Evolutionary conservation across 1,140 invertebrate species (phyloP).

Genomic region (Latrodectus geometricus): DNA sequence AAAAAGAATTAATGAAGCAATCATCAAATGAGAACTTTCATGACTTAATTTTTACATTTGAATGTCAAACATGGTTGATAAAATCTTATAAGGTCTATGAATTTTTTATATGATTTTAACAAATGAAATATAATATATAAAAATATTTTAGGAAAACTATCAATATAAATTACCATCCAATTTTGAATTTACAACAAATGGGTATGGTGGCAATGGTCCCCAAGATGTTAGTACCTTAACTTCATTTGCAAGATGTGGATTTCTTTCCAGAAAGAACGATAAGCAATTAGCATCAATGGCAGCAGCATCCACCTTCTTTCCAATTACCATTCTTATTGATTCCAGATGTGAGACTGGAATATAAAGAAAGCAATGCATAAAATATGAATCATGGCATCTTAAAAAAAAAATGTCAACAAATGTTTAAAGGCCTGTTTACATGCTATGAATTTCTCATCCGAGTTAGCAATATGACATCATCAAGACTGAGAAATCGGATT

Average conservation of each 20-base stretch:
- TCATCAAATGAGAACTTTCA: not conserved
- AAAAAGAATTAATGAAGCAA: too few relatives aligned
- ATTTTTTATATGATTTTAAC: too few relatives aligned
- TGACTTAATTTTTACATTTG: not conserved
- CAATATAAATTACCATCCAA: conserved; percentile 71
- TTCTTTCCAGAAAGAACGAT: conserved; percentile 72
- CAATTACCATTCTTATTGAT: conserved; percentile 75
- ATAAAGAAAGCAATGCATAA: conserved; percentile 64
- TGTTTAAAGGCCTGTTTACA: not conserved
- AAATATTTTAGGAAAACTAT: not conserved
- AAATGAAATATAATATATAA: conserved; percentile 1
- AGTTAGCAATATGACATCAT: too few relatives aligned
- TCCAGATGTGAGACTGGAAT: conserved; percentile 75
- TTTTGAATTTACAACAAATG: conserved; percentile 73
- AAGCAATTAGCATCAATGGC: conserved; percentile 75
- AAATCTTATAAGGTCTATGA: not conserved
- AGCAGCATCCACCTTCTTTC: conserved; percentile 75
- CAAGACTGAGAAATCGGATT: too few relatives aligned
- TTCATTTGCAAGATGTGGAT: conserved; percentile 72
- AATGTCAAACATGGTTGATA: not conserved
- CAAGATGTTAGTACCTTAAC: conserved; percentile 74
- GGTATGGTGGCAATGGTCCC: conserved; percentile 75
- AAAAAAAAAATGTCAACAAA: conserved; percentile 68
- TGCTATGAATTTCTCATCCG: too few relatives aligned
- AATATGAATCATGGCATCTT: conserved; percentile 64